Conservation (phyloP, 2,888 invertebrate species). For the Lissocephala sabroskyi region DNA sequence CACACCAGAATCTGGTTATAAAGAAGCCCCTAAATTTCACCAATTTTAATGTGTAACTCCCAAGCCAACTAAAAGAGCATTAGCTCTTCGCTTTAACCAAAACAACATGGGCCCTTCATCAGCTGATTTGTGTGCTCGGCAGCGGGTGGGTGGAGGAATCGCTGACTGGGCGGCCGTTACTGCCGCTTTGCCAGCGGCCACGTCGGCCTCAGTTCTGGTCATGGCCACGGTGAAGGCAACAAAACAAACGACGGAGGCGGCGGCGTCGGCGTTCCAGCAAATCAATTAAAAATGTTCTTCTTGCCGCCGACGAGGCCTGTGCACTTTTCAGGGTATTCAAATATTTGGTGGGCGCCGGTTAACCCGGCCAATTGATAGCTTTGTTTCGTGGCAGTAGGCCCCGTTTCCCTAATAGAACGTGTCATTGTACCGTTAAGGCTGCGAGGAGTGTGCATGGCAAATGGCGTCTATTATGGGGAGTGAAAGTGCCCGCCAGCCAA, state of each 20-base stretch:
- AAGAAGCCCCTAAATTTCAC: too few species aligned
- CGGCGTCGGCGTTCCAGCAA: conserved; percentile 18
- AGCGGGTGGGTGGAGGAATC: too few species aligned
- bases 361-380: conserved; percentile 34
- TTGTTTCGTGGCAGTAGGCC: conserved; percentile 49
- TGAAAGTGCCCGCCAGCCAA: too few species aligned
- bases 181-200: not conserved
- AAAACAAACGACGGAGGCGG: not conserved
- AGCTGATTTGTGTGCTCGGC: too few species aligned
- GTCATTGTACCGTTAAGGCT: conserved; percentile 2
- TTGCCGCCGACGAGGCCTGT: conserved; percentile 7
- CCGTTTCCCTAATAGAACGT: conserved; percentile 37
- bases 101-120: too few species aligned
- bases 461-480: not conserved
- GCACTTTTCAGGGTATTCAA: not conserved
- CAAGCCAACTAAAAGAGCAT: too few species aligned
- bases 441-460: conserved; percentile 3
- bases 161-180: too few species aligned
- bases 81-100: too few species aligned
- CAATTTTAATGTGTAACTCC: too few species aligned
- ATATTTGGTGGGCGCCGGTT: conserved; percentile 1
- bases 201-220: conserved; percentile 57
- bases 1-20: too few species aligned
- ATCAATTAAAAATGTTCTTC: conserved; percentile 51
- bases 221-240: conserved; percentile 63